Evolutionary conservation across 2,113 vertebrate genomes (phyloP).

Genomic region (Astur gentilis): DNA sequence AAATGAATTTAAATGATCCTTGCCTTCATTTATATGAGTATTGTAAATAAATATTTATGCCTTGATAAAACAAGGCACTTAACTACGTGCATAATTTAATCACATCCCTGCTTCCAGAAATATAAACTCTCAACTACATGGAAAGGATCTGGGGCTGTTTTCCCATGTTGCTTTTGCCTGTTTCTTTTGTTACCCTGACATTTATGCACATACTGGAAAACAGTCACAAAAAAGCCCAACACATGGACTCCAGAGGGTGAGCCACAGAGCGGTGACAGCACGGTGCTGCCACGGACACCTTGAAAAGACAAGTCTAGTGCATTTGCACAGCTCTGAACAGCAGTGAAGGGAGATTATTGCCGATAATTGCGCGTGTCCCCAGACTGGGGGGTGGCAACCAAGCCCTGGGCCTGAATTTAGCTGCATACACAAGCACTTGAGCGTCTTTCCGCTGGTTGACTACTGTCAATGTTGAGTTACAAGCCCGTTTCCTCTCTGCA

Average conservation of each 20-base stretch:
- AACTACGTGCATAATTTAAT: background rate
- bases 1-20: background rate
- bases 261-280: background rate
- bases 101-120: background rate
- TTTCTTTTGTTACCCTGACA: background rate
- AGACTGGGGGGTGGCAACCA: background rate
- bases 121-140: background rate
- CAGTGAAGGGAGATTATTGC: background rate
- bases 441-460: background rate
- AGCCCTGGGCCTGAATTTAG: background rate
- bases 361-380: background rate
- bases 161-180: background rate
- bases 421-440: background rate
- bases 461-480: constrained; percentile 9
- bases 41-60: constrained; percentile 10
- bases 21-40: background rate
- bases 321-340: background rate
- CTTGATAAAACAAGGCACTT: background rate
- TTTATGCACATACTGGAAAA: background rate
- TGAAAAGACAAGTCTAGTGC: background rate
- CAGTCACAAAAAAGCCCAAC: background rate
- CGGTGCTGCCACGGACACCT: background rate
- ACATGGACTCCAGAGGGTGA: background rate
- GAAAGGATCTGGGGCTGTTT: background rate
- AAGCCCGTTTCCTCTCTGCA: background rate